Conservation (phyloP, 2,797 vertebrate species). For the Takifugu rubripes region DNA sequence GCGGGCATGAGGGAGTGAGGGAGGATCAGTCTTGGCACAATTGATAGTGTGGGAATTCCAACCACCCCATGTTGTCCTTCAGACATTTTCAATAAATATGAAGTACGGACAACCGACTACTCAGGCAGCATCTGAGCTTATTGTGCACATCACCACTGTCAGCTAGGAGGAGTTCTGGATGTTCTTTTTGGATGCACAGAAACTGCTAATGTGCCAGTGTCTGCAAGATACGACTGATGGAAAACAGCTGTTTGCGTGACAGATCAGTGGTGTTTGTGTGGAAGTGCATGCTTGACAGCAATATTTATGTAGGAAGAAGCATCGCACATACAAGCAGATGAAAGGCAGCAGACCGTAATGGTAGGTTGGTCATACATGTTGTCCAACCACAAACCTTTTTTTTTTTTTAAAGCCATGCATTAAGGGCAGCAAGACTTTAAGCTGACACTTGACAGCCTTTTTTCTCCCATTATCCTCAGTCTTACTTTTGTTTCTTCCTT, state of each 20-base stretch:
- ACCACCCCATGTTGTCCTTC: not conserved
- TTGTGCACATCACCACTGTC: conserved; percentile 6
- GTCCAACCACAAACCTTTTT: conserved; percentile 35
- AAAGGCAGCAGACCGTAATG: conserved; percentile 43
- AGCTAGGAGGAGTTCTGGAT: conserved; percentile 8
- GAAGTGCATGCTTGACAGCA: conserved; percentile 11
- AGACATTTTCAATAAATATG: no score
- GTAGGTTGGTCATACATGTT: conserved; percentile 36
- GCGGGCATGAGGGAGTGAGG: conserved; percentile 4
- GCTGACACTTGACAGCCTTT: no score
- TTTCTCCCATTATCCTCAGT: no score
- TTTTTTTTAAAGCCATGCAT: not conserved
- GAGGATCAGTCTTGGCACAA: not conserved
- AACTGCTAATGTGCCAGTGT: conserved; percentile 15
- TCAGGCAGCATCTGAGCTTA: not conserved
- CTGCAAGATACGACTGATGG: conserved; percentile 12
- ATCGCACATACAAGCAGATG: conserved; percentile 34
- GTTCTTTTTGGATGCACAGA: conserved; percentile 2
- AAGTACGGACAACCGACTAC: no score
- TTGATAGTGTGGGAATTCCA: not conserved
- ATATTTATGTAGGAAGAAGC: conserved; percentile 28
- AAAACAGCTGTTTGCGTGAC: conserved; percentile 27
- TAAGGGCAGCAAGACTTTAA: no score
- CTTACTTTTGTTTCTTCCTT: no score
- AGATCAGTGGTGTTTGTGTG: conserved; percentile 16